Percentiles rank a stretch among this genome's conserved stretches.
Conservation (phyloP, 2,888 invertebrate species). For the Drosophila tanythrix region DNA sequence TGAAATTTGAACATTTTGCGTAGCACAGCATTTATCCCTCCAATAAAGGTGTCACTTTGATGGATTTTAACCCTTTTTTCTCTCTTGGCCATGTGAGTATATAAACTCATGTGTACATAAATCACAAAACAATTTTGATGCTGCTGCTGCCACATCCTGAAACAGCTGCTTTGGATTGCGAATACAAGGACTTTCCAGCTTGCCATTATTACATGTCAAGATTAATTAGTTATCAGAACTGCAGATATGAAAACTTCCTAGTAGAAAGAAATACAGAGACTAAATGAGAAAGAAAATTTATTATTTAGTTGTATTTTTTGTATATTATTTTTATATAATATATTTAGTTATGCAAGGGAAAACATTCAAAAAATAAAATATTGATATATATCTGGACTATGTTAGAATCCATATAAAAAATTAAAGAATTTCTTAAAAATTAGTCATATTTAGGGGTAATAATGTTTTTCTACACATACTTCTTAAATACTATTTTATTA, state of each 20-base stretch:
- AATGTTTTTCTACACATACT: background rate
- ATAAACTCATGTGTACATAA: slow-evolving; percentile 13
- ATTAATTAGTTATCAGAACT: slow-evolving; percentile 7
- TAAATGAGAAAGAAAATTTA: background rate
- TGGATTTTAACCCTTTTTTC: slow-evolving; percentile 49
- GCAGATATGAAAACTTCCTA: background rate
- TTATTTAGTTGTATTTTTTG: background rate
- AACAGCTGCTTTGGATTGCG: slow-evolving; percentile 48
- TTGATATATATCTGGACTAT: background rate
- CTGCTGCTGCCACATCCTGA: slow-evolving; percentile 24
- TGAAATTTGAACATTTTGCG: slow-evolving; percentile 44
- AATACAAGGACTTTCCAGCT: background rate
- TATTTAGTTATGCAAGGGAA: background rate
- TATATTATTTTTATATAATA: background rate
- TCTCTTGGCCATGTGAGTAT: background rate
- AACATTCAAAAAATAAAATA: background rate
- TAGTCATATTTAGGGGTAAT: background rate
- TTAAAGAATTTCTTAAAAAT: background rate
- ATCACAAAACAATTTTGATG: slow-evolving; percentile 27
- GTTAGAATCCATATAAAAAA: background rate
- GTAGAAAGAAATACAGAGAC: background rate
- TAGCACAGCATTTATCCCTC: slow-evolving; percentile 22
- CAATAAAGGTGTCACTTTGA: slow-evolving; percentile 56
- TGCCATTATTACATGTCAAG: background rate
- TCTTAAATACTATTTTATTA: background rate